These are phyloP conservation scores for Ceriagrion tenellum DNA, from an alignment of 2,888 invertebrate species.

Conservation along the genomic window DNA sequence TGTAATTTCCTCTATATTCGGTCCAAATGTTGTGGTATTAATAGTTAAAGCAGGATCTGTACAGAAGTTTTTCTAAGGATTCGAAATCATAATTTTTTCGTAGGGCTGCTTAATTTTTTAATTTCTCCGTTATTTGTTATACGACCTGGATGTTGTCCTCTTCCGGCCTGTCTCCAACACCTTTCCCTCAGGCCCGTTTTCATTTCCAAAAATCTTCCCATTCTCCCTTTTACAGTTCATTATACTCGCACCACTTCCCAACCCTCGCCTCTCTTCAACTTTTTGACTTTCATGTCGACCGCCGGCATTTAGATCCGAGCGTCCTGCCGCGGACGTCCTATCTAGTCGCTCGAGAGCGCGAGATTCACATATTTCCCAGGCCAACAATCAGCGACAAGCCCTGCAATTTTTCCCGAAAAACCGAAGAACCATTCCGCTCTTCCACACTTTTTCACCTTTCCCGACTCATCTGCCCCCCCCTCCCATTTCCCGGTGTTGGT, in stretches of 20 bases:
- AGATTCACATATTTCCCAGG: background rate
- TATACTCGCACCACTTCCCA: background rate
- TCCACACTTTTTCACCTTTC: background rate
- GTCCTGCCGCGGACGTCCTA: background rate
- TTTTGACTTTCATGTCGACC: background rate
- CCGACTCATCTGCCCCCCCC: background rate
- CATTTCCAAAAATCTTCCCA: background rate
- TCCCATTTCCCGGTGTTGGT: background rate
- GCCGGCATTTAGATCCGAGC: background rate
- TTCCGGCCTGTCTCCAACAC: background rate
- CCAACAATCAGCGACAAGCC: constrained; percentile 1
- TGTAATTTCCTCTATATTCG: too few species aligned
- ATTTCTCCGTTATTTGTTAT: too few species aligned
- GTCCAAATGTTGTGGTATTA: too few species aligned
- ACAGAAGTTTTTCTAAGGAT: too few species aligned
- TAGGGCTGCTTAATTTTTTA: too few species aligned
- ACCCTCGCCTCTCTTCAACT: background rate
- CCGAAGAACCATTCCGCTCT: background rate
- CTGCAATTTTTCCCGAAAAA: background rate
- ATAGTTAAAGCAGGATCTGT: too few species aligned
- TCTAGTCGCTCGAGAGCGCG: background rate
- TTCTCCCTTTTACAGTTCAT: background rate
- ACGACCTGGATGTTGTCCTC: background rate
- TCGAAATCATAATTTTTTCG: too few species aligned
- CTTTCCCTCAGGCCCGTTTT: background rate